Percentiles rank a stretch among this genome's conserved stretches.
Evolutionary conservation across 2,888 invertebrate genomes (phyloP).

Genomic region (Prosopocoilus inquinatus): DNA sequence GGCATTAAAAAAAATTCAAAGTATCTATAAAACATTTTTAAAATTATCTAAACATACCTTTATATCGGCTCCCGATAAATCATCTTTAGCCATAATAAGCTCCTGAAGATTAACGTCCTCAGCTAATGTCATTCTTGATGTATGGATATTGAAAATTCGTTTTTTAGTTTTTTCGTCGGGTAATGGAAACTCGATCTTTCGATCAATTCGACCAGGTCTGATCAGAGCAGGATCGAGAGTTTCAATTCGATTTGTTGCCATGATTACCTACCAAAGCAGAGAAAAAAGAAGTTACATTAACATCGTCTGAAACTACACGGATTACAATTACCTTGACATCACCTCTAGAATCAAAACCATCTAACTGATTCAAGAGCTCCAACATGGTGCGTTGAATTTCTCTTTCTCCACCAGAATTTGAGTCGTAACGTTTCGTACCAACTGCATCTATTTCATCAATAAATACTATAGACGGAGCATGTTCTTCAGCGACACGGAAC

Average conservation of each 20-base stretch:
- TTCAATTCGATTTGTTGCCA: constrained; percentile 98
- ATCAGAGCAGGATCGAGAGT: constrained; percentile 98
- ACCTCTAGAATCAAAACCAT: constrained; percentile 95
- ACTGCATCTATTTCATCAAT: constrained; percentile 99
- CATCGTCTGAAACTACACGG: constrained; percentile 1
- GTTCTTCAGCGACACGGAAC: constrained; percentile 98
- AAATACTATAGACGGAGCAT: constrained; percentile 98
- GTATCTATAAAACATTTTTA: background rate
- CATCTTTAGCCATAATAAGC: constrained; percentile 98
- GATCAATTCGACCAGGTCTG: constrained; percentile 96
- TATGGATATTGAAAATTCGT: constrained; percentile 96
- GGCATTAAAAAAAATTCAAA: too few relatives aligned
- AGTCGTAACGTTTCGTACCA: constrained; percentile 97
- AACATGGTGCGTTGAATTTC: constrained; percentile 99
- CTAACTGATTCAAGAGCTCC: constrained; percentile 95
- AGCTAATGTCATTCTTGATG: constrained; percentile 97
- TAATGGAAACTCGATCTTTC: constrained; percentile 98
- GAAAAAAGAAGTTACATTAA: constrained; percentile 12
- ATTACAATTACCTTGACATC: constrained; percentile 79
- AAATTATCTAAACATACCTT: constrained; percentile 58
- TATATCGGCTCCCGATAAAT: constrained; percentile 95
- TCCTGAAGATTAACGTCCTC: constrained; percentile 95
- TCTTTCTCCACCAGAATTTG: constrained; percentile 98
- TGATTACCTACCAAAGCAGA: constrained; percentile 68
- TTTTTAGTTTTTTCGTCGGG: constrained; percentile 99